Percentiles rank a stretch among this genome's conserved stretches.
Conservation (phyloP, 2,888 invertebrate species). For the Acheta domesticus region DNA sequence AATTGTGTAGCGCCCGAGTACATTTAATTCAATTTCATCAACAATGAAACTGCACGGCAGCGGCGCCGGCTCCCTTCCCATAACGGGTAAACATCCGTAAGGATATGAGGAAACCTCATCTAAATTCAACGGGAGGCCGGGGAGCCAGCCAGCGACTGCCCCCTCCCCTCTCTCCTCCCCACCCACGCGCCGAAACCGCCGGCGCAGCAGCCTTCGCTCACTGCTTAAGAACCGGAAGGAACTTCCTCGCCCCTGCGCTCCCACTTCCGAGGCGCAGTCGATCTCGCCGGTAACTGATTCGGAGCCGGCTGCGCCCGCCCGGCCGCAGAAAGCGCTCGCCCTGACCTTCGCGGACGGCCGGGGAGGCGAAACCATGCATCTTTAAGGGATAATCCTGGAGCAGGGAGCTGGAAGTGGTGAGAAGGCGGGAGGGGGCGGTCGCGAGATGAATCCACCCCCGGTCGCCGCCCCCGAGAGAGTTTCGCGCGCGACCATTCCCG, state of each 20-base stretch:
- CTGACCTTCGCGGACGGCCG: not conserved
- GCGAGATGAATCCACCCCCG: not conserved
- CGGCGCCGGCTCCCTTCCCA: not conserved
- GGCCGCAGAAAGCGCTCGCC: too few species aligned
- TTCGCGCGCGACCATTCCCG: conserved; percentile 2
- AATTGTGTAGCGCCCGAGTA: not conserved
- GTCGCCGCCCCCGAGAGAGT: not conserved
- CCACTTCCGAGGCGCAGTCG: not conserved
- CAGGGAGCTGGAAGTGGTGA: not conserved
- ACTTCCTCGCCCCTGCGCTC: not conserved
- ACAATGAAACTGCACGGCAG: not conserved
- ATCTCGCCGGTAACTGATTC: conserved; percentile 9
- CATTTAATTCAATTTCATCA: conserved; percentile 3
- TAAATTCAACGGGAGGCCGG: not conserved
- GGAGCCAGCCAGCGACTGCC: not conserved
- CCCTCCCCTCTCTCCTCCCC: too few species aligned
- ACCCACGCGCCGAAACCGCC: too few species aligned
- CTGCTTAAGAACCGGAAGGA: too few species aligned
- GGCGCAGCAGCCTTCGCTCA: too few species aligned
- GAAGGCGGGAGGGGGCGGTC: not conserved
- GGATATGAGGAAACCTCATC: not conserved
- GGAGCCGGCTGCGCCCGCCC: not conserved
- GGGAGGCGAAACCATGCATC: not conserved
- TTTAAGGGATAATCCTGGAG: conserved; percentile 3
- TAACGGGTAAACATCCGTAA: not conserved